A percentile compares a stretch with the other conserved stretches of the same genome.
Conservation (phyloP, 2,888 invertebrate genomes). For the Mesoligia furuncula region DNA sequence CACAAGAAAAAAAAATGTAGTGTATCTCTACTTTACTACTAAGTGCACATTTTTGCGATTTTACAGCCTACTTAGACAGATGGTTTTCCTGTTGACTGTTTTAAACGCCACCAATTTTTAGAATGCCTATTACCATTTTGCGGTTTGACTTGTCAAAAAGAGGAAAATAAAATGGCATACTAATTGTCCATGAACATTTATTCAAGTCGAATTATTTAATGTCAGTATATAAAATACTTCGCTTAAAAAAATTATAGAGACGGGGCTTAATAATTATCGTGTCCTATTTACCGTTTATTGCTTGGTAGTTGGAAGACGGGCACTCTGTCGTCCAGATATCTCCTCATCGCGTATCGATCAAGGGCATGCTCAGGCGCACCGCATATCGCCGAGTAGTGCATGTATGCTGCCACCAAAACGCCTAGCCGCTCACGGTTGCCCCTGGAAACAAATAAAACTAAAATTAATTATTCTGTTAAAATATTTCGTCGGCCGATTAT, state of each 20-base stretch:
- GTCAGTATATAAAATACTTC: too few species aligned
- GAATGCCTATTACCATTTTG: neutral
- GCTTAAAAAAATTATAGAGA: neutral
- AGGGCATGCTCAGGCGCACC: slow-evolving; percentile 95
- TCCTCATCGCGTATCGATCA: slow-evolving; percentile 97
- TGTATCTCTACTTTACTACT: neutral
- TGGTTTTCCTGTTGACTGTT: too few species aligned
- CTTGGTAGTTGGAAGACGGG: slow-evolving; percentile 86
- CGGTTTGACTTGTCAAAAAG: neutral
- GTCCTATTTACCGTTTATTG: slow-evolving; percentile 81
- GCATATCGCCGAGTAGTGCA: slow-evolving; percentile 98
- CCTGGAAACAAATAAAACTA: slow-evolving; percentile 83
- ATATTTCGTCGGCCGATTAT: too few species aligned
- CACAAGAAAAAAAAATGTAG: neutral
- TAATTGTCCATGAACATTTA: neutral
- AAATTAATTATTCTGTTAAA: neutral
- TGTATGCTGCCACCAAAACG: slow-evolving; percentile 97
- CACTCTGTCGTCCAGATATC: slow-evolving; percentile 93
- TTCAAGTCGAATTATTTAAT: neutral
- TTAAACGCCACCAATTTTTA: neutral
- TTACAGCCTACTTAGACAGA: neutral
- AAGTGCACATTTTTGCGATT: neutral
- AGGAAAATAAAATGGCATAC: neutral
- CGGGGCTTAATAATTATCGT: neutral
- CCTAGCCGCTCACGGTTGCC: slow-evolving; percentile 96